phyloP scores from a whole-genome alignment of 2,113 vertebrate species.

The Athene cunicularia region DNA sequence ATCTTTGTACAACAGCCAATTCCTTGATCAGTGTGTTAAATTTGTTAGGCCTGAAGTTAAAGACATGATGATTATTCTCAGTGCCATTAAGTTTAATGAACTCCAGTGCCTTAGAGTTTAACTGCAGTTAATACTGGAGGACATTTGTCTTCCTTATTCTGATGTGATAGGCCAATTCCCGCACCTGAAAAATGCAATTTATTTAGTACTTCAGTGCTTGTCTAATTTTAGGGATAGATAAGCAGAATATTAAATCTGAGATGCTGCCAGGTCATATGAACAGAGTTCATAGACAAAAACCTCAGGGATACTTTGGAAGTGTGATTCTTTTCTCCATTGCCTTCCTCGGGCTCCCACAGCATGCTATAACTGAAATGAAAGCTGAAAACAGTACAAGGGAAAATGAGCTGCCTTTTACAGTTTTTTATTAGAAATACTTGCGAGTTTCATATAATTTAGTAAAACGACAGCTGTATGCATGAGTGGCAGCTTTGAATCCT shows the following conservation, averaged over 20 bases:
- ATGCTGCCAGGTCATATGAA: not conserved
- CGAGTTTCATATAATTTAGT: not conserved
- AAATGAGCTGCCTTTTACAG: slow-evolving; percentile 10
- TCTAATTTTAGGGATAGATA: not conserved
- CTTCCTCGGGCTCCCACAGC: not conserved
- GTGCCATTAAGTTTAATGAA: not conserved
- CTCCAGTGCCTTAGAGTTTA: not conserved
- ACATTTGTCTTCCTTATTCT: not conserved
- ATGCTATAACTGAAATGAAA: not conserved
- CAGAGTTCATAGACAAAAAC: not conserved
- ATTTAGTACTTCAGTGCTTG: not conserved
- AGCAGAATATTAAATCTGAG: not conserved
- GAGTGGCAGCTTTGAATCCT: slow-evolving; percentile 35
- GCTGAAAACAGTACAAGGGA: not conserved
- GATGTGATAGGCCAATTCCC: not conserved
- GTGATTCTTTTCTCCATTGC: not conserved
- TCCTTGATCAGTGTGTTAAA: not conserved
- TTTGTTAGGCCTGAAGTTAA: not conserved
- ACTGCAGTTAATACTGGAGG: not conserved
- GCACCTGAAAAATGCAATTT: not conserved
- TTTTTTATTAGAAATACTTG: slow-evolving; percentile 17
- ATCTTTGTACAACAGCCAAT: not conserved
- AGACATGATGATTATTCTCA: not conserved
- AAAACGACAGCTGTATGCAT: slow-evolving; percentile 3
- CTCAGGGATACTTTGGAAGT: not conserved